Conservation (phyloP, 2,113 vertebrate genomes). For the Illadopsis cleaveri region DNA sequence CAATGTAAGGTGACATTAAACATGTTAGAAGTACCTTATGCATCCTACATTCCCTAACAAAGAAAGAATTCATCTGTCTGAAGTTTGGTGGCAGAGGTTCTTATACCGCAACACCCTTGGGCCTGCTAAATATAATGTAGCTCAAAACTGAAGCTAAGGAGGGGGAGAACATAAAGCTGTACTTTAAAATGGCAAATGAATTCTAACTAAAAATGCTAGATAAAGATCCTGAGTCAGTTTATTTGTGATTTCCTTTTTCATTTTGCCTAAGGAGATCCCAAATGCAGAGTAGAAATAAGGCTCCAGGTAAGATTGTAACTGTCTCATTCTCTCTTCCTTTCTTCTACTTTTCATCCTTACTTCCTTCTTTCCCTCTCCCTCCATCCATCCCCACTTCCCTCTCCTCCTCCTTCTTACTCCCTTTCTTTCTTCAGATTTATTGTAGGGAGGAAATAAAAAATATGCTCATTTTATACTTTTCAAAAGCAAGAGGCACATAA, state of each 20-base stretch:
- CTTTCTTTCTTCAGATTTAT: background rate
- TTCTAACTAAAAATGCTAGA: background rate
- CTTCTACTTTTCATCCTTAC: background rate
- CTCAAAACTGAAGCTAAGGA: background rate
- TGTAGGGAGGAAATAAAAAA: background rate
- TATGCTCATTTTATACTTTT: background rate
- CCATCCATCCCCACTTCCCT: background rate
- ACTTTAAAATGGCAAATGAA: background rate
- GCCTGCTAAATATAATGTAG: background rate
- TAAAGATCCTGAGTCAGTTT: background rate
- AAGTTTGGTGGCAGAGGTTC: background rate
- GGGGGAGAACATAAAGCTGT: background rate
- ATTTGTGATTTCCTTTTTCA: background rate
- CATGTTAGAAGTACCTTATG: background rate
- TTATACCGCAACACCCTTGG: background rate
- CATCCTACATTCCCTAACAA: background rate
- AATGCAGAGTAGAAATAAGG: background rate
- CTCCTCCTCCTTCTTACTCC: background rate
- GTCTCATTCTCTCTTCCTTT: background rate
- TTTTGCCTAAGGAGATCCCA: background rate
- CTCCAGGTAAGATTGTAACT: background rate
- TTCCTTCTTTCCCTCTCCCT: background rate
- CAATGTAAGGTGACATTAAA: background rate
- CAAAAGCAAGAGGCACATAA: background rate
- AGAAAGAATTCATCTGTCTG: background rate